These are phyloP conservation scores for Andrena cerasifolii DNA, from an alignment of 1,140 invertebrate species.

Conservation along the genomic window DNA sequence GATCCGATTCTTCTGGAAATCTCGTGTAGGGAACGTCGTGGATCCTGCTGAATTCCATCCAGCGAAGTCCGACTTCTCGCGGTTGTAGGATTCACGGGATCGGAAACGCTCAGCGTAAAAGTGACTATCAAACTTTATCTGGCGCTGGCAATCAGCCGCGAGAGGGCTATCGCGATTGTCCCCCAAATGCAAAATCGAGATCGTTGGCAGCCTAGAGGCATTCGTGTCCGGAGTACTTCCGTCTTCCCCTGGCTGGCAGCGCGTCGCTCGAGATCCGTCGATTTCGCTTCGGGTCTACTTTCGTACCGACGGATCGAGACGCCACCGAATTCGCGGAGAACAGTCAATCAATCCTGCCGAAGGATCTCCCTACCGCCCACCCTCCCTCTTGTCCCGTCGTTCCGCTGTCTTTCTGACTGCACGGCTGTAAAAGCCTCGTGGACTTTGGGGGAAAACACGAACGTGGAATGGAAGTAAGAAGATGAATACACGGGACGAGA, in stretches of 20 bases:
- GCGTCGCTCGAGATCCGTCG: constrained; percentile 40
- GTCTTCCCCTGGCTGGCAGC: constrained; percentile 39
- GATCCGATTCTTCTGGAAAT: not conserved
- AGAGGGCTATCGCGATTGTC: not conserved
- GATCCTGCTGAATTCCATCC: not conserved
- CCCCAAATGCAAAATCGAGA: constrained; percentile 45
- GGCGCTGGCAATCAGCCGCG: constrained; percentile 20
- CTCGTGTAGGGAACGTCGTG: not conserved
- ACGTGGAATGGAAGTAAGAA: constrained; percentile 38
- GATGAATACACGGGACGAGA: constrained; percentile 44
- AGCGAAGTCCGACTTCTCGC: not conserved
- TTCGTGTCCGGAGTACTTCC: constrained; percentile 75
- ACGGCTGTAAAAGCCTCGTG: constrained; percentile 4
- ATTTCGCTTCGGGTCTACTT: constrained; percentile 5
- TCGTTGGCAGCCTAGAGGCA: constrained; percentile 67
- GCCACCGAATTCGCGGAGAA: constrained; percentile 18
- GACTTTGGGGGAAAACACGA: constrained; percentile 39
- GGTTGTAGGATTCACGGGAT: not conserved
- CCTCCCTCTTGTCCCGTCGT: constrained; percentile 11
- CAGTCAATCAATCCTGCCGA: constrained; percentile 47
- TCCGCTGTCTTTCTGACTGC: constrained; percentile 29
- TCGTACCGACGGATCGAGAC: constrained; percentile 31
- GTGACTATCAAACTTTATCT: constrained; percentile 9
- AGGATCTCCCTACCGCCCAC: constrained; percentile 14
- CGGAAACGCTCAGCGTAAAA: constrained; percentile 2